Conservation (phyloP, 2,113 vertebrate species). For the Perccottus glenii region DNA sequence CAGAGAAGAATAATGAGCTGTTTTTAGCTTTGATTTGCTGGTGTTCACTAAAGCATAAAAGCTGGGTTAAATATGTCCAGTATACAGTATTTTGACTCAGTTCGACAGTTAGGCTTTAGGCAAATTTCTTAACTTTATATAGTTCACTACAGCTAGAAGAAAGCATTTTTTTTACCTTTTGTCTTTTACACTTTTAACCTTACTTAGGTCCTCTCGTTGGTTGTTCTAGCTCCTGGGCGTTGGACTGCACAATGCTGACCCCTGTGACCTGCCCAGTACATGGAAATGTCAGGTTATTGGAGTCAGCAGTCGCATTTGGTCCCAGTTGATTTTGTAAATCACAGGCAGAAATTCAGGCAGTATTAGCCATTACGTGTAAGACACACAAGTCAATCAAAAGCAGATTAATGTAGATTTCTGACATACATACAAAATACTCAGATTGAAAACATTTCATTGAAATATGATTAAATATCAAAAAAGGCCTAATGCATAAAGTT, state of each 20-base stretch:
- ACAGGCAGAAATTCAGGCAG: too few relatives aligned
- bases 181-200: background rate
- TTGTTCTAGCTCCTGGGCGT: conserved; percentile 15
- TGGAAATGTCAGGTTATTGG: conserved; percentile 57
- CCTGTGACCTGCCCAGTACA: conserved; percentile 25
- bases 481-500: too few relatives aligned
- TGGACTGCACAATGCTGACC: conserved; percentile 13
- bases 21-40: background rate
- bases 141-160: background rate
- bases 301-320: conserved; percentile 43
- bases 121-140: too few relatives aligned
- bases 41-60: background rate
- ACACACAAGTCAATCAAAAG: too few relatives aligned
- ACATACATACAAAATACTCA: too few relatives aligned
- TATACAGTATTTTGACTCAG: background rate
- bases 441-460: too few relatives aligned
- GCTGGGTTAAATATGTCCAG: background rate
- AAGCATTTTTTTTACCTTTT: background rate
- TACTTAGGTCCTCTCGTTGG: background rate
- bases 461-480: too few relatives aligned
- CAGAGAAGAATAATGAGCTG: background rate
- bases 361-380: too few relatives aligned
- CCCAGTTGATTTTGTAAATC: conserved; percentile 22
- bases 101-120: background rate
- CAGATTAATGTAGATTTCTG: too few relatives aligned